Evolutionary conservation across 2,113 vertebrate genomes (phyloP).

Genomic region (Paracanthobrama guichenoti): DNA sequence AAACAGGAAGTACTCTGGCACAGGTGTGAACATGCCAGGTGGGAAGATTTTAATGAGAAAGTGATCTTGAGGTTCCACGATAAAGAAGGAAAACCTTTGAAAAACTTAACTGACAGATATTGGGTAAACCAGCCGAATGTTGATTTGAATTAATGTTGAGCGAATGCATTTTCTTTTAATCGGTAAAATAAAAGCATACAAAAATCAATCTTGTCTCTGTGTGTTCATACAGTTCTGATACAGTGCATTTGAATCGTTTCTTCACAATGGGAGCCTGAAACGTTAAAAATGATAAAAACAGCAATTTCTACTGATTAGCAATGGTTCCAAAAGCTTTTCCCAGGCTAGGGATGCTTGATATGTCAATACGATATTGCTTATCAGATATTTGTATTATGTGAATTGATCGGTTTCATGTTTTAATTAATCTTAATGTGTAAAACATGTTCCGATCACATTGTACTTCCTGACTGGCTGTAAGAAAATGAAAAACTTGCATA

Average conservation of each 20-base stretch:
- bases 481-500: too few relatives aligned
- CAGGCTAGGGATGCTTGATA: not conserved
- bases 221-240: not conserved
- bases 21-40: conserved; percentile 86
- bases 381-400: too few relatives aligned
- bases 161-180: conserved; percentile 99
- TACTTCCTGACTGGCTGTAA: not conserved
- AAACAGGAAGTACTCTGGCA: conserved; percentile 83
- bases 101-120: conserved; percentile 80
- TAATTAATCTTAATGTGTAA: not conserved
- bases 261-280: not conserved
- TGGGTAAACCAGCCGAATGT: conserved; percentile 89
- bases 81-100: conserved; percentile 62
- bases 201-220: conserved; percentile 65
- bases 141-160: conserved; percentile 95
- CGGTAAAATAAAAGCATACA: conserved; percentile 96
- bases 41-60: conserved; percentile 88
- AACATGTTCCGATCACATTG: not conserved
- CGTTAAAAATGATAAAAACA: not conserved
- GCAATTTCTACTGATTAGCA: not conserved
- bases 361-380: not conserved
- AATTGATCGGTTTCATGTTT: too few relatives aligned
- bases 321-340: not conserved
- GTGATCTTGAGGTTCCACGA: conserved; percentile 80
- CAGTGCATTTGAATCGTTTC: not conserved